Conservation (phyloP, 1,140 invertebrate genomes). For the Apis florea region DNA sequence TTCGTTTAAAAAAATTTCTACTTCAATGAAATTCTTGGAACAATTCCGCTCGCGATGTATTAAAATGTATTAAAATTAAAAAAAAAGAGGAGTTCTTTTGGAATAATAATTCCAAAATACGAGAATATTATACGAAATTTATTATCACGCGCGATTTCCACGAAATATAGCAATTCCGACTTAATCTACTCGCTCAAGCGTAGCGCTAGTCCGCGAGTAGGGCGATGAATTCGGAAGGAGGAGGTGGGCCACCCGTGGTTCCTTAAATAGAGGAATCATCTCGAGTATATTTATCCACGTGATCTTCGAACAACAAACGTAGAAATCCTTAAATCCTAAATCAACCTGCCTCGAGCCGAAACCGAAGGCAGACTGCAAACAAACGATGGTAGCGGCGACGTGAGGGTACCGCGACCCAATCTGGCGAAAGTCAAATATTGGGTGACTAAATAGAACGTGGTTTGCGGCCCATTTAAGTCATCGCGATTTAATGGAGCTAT, state of each 20-base stretch:
- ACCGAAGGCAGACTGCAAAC: constrained; percentile 72
- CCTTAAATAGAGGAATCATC: constrained; percentile 70
- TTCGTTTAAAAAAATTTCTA: no score
- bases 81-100: no score
- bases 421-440: constrained; percentile 77
- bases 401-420: constrained; percentile 58
- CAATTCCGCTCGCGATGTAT: no score
- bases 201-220: background rate
- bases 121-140: no score
- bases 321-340: constrained; percentile 79
- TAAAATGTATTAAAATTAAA: no score
- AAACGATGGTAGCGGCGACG: constrained; percentile 62
- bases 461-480: constrained; percentile 57
- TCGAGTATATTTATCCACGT: constrained; percentile 74
- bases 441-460: constrained; percentile 71
- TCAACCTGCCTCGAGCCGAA: constrained; percentile 72
- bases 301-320: constrained; percentile 76
- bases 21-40: no score
- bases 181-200: background rate
- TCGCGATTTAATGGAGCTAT: constrained; percentile 53
- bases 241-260: constrained; percentile 54
- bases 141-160: background rate
- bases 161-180: background rate
- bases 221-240: background rate
- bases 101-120: no score